Conservation (phyloP, 2,113 vertebrate genomes). For the Antechinus flavipes region DNA sequence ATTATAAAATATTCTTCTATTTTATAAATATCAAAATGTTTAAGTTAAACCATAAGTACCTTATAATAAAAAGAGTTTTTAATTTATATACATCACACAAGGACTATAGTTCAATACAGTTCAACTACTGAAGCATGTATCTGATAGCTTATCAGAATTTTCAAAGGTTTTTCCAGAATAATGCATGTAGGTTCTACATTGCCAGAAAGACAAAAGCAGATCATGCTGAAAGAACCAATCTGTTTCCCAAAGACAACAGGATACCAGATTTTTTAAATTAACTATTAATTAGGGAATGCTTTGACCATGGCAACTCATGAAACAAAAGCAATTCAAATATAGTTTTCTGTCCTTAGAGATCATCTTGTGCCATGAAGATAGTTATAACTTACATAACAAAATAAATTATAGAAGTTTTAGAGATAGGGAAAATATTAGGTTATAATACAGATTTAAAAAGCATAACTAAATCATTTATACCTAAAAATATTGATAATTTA, state of each 20-base stretch:
- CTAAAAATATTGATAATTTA: background rate
- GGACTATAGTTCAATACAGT: background rate
- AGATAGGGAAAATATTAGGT: background rate
- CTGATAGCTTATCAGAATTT: background rate
- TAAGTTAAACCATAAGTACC: background rate
- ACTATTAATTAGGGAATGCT: background rate
- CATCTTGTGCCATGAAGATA: background rate
- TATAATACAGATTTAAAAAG: background rate
- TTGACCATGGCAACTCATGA: background rate
- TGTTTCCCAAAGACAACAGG: background rate
- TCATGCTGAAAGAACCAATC: background rate
- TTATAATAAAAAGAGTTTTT: background rate
- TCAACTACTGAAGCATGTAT: background rate
- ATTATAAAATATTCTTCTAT: background rate
- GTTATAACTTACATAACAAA: background rate
- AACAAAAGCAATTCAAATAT: background rate
- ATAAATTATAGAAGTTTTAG: background rate
- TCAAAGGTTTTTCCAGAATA: background rate
- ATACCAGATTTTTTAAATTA: background rate
- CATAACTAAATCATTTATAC: background rate
- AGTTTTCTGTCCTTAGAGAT: background rate
- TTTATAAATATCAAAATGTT: background rate
- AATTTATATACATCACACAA: background rate
- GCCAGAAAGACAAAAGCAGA: background rate
- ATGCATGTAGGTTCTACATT: background rate